phyloP scores from a whole-genome alignment of 1,140 invertebrate species.

The Drosophila ohnishii region DNA sequence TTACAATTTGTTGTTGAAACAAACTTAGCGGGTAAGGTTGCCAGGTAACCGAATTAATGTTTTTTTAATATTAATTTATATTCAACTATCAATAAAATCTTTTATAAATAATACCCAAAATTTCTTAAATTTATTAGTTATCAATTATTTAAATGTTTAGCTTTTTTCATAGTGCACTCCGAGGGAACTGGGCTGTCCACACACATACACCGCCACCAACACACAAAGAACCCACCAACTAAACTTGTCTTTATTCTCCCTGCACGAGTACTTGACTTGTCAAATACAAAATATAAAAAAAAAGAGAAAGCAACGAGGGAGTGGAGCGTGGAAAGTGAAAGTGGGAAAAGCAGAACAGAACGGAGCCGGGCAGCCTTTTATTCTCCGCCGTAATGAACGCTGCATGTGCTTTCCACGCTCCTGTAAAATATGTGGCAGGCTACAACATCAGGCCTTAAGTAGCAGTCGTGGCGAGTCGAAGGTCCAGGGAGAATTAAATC shows the following conservation, averaged over 20 bases:
- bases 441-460: conserved; percentile 22
- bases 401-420: conserved; percentile 43
- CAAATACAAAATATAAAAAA: conserved; percentile 47
- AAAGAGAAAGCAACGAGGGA: conserved; percentile 7
- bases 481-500: conserved; percentile 19
- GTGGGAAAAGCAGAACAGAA: conserved; percentile 11
- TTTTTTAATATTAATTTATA: not conserved
- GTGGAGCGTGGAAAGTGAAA: not conserved
- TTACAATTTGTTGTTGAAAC: not conserved
- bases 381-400: conserved; percentile 44
- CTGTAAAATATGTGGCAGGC: conserved; percentile 31
- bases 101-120: not conserved
- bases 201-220: conserved; percentile 26
- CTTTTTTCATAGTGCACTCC: conserved; percentile 16
- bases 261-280: conserved; percentile 62
- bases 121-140: not conserved
- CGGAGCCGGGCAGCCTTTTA: conserved; percentile 28
- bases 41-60: not conserved
- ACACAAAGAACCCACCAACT: conserved; percentile 14
- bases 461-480: conserved; percentile 11
- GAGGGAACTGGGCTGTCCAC: conserved; percentile 28
- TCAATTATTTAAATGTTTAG: too few relatives aligned
- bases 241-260: conserved; percentile 51
- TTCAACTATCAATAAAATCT: not conserved
- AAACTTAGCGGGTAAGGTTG: too few relatives aligned